phyloP scores from a whole-genome alignment of 2,113 vertebrate species.

The Sorex fumeus region DNA sequence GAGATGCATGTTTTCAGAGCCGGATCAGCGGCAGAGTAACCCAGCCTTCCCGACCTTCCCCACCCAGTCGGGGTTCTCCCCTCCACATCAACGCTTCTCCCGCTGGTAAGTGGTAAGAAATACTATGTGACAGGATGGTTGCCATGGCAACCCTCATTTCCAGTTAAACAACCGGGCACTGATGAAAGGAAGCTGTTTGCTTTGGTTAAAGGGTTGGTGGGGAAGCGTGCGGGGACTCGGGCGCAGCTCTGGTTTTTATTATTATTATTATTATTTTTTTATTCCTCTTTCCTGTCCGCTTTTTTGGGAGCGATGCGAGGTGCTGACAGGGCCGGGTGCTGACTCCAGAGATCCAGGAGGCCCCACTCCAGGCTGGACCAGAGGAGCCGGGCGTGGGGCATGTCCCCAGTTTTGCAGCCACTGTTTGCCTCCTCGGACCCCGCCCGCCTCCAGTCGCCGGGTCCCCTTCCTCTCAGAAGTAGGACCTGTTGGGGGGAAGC shows the following conservation, averaged over 20 bases:
- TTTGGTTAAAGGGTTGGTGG: slow-evolving; percentile 80
- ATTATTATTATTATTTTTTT: background rate
- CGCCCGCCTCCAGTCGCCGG: background rate
- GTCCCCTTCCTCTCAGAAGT: slow-evolving; percentile 1
- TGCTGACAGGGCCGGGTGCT: background rate
- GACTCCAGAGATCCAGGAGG: background rate
- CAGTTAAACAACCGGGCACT: slow-evolving; percentile 84
- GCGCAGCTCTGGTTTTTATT: background rate
- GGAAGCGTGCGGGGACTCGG: slow-evolving; percentile 62
- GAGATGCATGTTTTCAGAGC: slow-evolving; percentile 64
- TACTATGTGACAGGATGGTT: slow-evolving; percentile 84
- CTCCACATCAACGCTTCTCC: slow-evolving; percentile 78
- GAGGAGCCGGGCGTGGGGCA: background rate
- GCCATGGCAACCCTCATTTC: slow-evolving; percentile 84
- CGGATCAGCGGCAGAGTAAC: slow-evolving; percentile 21
- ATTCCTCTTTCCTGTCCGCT: background rate
- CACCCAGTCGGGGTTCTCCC: slow-evolving; percentile 61
- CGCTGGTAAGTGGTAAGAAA: slow-evolving; percentile 80
- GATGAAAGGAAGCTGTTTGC: slow-evolving; percentile 82
- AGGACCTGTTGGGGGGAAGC: slow-evolving; percentile 65
- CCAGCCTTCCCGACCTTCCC: slow-evolving; percentile 55
- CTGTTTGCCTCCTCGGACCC: background rate
- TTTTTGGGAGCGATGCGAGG: background rate
- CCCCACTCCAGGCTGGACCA: background rate
- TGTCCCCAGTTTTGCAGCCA: background rate